Conservation (phyloP, 2,113 vertebrate species). For the Sterrhoptilus dennistouni region DNA sequence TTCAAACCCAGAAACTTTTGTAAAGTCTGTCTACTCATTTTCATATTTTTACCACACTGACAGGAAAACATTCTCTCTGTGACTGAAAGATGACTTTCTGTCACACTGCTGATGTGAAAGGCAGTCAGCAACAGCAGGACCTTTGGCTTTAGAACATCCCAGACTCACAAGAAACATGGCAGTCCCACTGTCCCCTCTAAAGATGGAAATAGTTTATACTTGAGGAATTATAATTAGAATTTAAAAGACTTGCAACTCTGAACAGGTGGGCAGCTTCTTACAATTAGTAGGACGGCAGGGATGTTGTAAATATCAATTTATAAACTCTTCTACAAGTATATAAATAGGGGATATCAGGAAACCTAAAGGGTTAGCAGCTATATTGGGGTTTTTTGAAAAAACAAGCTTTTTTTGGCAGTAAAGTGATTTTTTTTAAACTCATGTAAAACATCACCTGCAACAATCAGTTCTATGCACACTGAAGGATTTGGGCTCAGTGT, state of each 20-base stretch:
- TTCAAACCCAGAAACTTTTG: neutral
- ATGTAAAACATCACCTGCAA: neutral
- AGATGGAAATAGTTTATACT: neutral
- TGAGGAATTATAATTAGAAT: neutral
- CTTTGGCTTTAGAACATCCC: neutral
- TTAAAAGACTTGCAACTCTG: neutral
- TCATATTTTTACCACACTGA: neutral
- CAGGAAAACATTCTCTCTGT: neutral
- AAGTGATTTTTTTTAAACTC: neutral
- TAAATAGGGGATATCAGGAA: neutral
- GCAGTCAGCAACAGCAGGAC: neutral
- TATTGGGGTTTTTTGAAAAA: neutral
- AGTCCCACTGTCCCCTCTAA: neutral
- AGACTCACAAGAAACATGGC: neutral
- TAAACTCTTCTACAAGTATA: neutral
- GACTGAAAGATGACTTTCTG: neutral
- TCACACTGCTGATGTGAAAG: neutral
- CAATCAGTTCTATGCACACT: accelerated
- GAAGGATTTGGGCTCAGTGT: neutral
- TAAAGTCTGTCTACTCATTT: neutral
- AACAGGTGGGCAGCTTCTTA: neutral
- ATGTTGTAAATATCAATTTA: neutral
- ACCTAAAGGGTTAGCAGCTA: neutral
- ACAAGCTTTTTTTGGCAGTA: neutral
- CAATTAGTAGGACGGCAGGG: neutral